Conservation (phyloP, 2,797 vertebrate species). For the Halcyon leucocephala region DNA sequence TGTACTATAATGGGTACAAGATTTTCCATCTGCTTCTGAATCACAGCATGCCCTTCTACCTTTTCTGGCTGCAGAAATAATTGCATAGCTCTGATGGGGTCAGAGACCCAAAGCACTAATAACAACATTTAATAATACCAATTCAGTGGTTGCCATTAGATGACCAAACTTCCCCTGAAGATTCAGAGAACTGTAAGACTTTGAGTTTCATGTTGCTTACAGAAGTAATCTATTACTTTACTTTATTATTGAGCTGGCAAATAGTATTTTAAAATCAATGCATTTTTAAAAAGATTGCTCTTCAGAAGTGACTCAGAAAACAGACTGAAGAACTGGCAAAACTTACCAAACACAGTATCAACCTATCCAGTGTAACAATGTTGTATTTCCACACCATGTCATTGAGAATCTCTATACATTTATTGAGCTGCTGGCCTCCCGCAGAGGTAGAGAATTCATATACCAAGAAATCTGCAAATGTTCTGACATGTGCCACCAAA, state of each 20-base stretch:
- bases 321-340: background rate
- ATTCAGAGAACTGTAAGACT: background rate
- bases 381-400: constrained; percentile 99
- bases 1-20: background rate
- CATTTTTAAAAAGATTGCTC: background rate
- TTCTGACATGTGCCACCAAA: constrained; percentile 95
- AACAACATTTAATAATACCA: background rate
- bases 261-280: background rate
- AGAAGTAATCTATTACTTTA: background rate
- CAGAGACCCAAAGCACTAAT: background rate
- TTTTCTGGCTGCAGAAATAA: background rate
- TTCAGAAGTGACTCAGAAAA: background rate
- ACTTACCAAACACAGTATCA: constrained; percentile 96
- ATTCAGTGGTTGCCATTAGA: background rate
- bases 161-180: background rate
- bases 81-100: background rate
- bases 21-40: background rate
- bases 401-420: constrained; percentile 98
- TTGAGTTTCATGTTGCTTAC: background rate
- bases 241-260: background rate
- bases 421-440: constrained; percentile 97
- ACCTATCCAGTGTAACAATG: constrained; percentile 95
- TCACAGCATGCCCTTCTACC: background rate
- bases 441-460: constrained; percentile 98
- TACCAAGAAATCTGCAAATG: constrained; percentile 97